These are phyloP conservation scores for Helarctos malayanus DNA, from an alignment of 2,797 vertebrate species.

Conservation along the genomic window DNA sequence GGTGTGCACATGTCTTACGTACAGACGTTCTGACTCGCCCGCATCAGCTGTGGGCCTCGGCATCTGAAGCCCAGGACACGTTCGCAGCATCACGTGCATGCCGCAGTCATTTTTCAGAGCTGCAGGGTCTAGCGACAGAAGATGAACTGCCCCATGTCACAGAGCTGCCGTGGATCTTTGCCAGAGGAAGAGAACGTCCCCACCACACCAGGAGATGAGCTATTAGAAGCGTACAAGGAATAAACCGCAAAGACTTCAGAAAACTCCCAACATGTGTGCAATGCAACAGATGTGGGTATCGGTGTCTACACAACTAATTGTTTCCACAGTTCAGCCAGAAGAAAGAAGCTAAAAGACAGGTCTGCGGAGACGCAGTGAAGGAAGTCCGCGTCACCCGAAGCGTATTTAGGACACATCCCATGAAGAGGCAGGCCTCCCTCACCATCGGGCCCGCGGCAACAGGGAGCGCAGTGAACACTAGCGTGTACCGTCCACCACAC, in stretches of 20 bases:
- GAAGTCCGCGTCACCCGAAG: background rate
- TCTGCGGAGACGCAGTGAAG: background rate
- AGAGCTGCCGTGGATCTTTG: rapidly evolving
- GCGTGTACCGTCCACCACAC: rapidly evolving
- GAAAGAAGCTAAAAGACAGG: background rate
- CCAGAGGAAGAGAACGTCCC: background rate
- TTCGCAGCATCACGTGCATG: rapidly evolving
- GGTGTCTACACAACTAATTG: background rate
- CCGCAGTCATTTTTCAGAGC: background rate
- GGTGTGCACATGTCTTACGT: rapidly evolving
- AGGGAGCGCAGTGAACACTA: rapidly evolving
- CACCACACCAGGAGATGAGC: rapidly evolving
- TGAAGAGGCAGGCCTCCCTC: background rate
- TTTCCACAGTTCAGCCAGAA: background rate
- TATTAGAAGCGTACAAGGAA: background rate
- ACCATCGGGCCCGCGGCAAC: background rate
- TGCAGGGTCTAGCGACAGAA: background rate
- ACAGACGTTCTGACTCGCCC: background rate
- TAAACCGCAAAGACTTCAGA: background rate
- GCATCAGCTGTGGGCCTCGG: background rate
- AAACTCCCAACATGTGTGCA: rapidly evolving
- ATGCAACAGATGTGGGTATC: background rate
- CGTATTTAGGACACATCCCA: rapidly evolving
- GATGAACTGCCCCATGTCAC: background rate
- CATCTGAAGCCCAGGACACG: background rate